Evolutionary conservation across 2,113 vertebrate species (phyloP).

Genomic region (Pipra filicauda): DNA sequence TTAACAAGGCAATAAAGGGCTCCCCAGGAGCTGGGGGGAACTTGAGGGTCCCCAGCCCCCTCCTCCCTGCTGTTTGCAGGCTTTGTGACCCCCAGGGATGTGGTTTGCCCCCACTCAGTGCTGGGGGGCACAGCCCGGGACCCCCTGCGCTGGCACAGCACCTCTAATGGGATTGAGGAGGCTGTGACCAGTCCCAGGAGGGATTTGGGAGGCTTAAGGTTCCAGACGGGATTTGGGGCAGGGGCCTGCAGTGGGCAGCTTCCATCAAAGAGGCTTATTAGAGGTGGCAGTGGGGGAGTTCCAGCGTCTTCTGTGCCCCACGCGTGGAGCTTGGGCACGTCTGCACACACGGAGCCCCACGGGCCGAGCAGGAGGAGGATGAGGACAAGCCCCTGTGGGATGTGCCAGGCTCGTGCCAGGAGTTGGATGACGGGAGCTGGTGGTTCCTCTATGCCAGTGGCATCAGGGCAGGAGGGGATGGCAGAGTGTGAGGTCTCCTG

Average conservation of each 20-base stretch:
- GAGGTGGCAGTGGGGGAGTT: background rate
- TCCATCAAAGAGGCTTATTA: constrained; percentile 59
- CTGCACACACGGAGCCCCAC: fast-evolving
- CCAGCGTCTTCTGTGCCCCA: background rate
- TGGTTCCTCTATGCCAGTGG: background rate
- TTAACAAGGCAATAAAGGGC: background rate
- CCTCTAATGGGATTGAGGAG: constrained; percentile 45
- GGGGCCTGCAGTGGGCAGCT: background rate
- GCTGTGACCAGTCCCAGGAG: background rate
- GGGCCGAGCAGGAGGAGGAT: background rate
- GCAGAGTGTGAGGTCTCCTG: too few species aligned
- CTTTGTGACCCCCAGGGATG: background rate
- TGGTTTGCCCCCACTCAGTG: fast-evolving
- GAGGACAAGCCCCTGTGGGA: background rate
- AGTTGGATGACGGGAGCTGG: background rate
- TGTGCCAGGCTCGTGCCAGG: fast-evolving
- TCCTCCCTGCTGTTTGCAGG: background rate
- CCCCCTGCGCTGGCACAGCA: background rate
- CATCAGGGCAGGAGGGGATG: background rate
- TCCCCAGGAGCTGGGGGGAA: background rate
- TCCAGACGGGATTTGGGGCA: constrained; percentile 62
- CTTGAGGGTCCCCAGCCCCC: background rate
- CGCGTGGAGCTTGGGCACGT: background rate
- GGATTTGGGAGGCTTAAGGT: constrained; percentile 65
- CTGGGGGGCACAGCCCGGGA: background rate